Evolutionary conservation across 2,888 invertebrate species (phyloP).

Genomic region (Tanytarsus gracilentus): DNA sequence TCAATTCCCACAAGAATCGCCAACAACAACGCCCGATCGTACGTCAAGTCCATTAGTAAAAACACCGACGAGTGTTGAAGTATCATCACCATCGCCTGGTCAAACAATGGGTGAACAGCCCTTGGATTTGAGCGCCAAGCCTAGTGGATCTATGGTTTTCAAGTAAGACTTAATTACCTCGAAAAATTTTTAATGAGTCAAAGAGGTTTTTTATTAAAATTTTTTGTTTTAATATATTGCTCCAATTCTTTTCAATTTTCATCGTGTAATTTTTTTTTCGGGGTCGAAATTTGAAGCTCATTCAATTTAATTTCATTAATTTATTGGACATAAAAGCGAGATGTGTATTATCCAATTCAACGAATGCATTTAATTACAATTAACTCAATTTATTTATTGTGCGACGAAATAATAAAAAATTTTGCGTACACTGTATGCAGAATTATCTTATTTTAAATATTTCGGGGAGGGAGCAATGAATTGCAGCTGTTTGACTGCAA

Average conservation of each 20-base stretch:
- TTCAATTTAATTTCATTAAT: too few species aligned
- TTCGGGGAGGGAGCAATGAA: too few species aligned
- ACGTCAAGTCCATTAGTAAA: slow-evolving; percentile 39
- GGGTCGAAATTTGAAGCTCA: too few species aligned
- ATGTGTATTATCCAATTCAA: too few species aligned
- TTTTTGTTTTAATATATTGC: too few species aligned
- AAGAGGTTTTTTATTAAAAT: slow-evolving; percentile 20
- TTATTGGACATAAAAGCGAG: too few species aligned
- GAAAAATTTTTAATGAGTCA: too few species aligned
- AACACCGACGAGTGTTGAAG: slow-evolving; percentile 35
- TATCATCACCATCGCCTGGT: slow-evolving; percentile 42
- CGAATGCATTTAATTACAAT: not conserved
- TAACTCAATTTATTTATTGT: not conserved
- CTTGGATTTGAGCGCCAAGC: slow-evolving; percentile 77
- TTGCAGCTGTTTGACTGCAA: too few species aligned
- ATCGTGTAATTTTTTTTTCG: too few species aligned
- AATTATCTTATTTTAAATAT: too few species aligned
- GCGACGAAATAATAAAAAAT: not conserved
- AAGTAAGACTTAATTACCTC: too few species aligned
- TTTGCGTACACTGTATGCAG: not conserved
- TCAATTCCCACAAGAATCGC: slow-evolving; percentile 36
- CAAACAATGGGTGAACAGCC: slow-evolving; percentile 58
- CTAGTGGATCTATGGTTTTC: slow-evolving; percentile 46
- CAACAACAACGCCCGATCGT: slow-evolving; percentile 34
- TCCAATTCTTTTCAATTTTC: too few species aligned